Conservation (phyloP, 2,113 vertebrate genomes). For the Clarias magur region DNA sequence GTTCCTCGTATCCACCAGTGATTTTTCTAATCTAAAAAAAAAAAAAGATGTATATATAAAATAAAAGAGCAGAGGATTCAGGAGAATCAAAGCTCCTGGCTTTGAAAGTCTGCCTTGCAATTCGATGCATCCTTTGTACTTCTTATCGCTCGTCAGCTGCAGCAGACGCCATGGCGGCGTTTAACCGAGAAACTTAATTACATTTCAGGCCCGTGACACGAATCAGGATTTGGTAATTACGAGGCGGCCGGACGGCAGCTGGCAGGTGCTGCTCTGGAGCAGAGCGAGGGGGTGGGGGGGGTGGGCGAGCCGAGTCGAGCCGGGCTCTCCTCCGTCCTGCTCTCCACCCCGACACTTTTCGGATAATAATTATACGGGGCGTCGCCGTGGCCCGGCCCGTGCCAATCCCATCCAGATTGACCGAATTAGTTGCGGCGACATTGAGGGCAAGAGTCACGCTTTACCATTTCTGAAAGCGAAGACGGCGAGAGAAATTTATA, state of each 20-base stretch:
- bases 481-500: slow-evolving; percentile 23
- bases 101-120: slow-evolving; percentile 28
- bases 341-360: neutral
- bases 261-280: slow-evolving; percentile 21
- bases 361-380: slow-evolving; percentile 34
- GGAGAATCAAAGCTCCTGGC: slow-evolving; percentile 4
- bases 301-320: no score
- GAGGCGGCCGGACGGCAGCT: slow-evolving; percentile 21
- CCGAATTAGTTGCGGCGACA: slow-evolving; percentile 39
- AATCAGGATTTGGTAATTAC: slow-evolving; percentile 42
- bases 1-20: no score
- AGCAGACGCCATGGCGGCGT: slow-evolving; percentile 32
- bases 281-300: neutral
- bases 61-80: slow-evolving; percentile 6
- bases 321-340: neutral
- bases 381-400: neutral
- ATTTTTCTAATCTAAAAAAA: neutral
- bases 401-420: slow-evolving; percentile 30
- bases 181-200: slow-evolving; percentile 50
- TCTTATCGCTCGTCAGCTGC: slow-evolving; percentile 48
- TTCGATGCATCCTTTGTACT: slow-evolving; percentile 43
- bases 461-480: slow-evolving; percentile 27
- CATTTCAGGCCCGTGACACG: slow-evolving; percentile 43
- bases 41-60: neutral
- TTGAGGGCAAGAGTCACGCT: slow-evolving; percentile 25